phyloP scores from a whole-genome alignment of 1,140 invertebrate species.

The Ridgeia piscesae region DNA sequence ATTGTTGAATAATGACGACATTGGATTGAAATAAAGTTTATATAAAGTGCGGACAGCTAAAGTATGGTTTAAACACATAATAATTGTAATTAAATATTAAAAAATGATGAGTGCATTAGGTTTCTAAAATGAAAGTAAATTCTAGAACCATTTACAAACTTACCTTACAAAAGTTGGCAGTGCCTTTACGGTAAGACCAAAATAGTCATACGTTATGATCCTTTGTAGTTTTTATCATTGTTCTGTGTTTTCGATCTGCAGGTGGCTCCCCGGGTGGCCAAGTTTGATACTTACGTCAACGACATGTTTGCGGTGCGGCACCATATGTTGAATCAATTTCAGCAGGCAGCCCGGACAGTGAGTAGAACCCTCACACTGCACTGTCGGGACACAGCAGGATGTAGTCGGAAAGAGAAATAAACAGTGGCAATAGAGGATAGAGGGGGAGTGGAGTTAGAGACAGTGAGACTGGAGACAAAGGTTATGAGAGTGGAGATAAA shows the following conservation, averaged over 20 bases:
- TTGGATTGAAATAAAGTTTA: not conserved
- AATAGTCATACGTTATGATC: not conserved
- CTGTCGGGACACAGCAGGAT: not conserved
- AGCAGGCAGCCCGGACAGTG: slow-evolving; percentile 54
- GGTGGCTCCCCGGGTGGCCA: slow-evolving; percentile 31
- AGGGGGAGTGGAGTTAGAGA: no score
- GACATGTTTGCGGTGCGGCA: slow-evolving; percentile 51
- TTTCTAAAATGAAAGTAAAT: not conserved
- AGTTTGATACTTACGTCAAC: slow-evolving; percentile 54
- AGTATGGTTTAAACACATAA: not conserved
- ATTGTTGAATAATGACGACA: no score
- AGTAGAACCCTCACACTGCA: not conserved
- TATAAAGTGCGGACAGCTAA: not conserved
- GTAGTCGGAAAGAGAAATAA: no score
- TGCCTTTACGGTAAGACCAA: not conserved
- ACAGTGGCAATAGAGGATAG: no score
- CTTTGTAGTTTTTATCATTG: not conserved
- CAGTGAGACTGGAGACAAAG: no score
- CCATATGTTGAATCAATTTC: slow-evolving; percentile 44
- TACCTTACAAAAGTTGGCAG: not conserved
- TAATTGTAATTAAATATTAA: not conserved
- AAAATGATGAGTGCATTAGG: not conserved
- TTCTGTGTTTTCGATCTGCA: not conserved
- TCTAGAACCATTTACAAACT: not conserved
- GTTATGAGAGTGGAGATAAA: no score